Conservation (phyloP, 2,888 invertebrate species). For the Thymelicus acteon region DNA sequence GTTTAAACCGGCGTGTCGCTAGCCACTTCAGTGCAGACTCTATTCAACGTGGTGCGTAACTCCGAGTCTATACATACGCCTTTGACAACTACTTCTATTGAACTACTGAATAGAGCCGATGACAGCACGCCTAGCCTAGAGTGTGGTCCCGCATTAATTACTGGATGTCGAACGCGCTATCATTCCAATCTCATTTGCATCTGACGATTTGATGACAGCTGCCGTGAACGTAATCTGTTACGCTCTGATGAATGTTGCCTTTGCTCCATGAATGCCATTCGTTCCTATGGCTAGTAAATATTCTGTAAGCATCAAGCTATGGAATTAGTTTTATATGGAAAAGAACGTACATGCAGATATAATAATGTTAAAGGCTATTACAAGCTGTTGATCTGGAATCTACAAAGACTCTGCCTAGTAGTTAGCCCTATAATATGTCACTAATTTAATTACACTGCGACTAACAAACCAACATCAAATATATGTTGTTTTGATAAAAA, state of each 20-base stretch:
- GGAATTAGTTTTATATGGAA: too few species aligned
- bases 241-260: slow-evolving; percentile 29
- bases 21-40: slow-evolving; percentile 78
- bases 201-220: slow-evolving; percentile 50
- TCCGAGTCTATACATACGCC: slow-evolving; percentile 54
- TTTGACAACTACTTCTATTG: slow-evolving; percentile 76
- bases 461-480: too few species aligned
- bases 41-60: slow-evolving; percentile 74
- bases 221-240: slow-evolving; percentile 44
- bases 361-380: too few species aligned
- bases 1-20: slow-evolving; percentile 54
- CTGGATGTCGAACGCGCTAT: slow-evolving; percentile 58
- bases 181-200: slow-evolving; percentile 60
- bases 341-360: too few species aligned
- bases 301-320: neutral
- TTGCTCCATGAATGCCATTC: neutral
- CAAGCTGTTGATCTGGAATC: too few species aligned
- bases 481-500: too few species aligned
- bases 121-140: slow-evolving; percentile 57
- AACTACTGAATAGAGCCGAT: slow-evolving; percentile 74
- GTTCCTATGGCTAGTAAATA: neutral
- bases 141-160: slow-evolving; percentile 79
- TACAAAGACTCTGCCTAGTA: too few species aligned
- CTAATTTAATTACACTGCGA: too few species aligned
- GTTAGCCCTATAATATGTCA: too few species aligned